Base-by-base conservation (phyloP, 1,140 invertebrate species). In the Drosophila suzukii region DNA sequence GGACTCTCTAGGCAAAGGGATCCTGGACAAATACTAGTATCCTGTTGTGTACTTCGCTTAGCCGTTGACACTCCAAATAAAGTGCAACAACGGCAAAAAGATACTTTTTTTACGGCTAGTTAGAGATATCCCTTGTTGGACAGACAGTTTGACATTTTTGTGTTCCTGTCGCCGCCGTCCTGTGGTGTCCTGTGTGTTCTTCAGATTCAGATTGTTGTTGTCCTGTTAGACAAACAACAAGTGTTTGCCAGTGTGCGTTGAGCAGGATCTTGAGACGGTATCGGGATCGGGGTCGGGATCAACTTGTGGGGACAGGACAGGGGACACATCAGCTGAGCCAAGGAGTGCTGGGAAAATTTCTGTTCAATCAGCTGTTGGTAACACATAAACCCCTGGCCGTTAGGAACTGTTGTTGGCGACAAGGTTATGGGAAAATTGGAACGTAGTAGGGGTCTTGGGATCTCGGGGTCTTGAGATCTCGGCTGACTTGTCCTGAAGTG, bases 1-100 rank as follows among this genome's bases (percentile, higher is more conserved):
- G 53, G 62, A 47, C 36, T 38, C 32, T 27, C 38, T 32, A 20
- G 49, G 56, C 68, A 53, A 61, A 49, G 55, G 80, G 60, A 75
- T 78, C 59, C 43, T 30, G 39, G 41, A 55, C 60, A 51, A 46
- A 49, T 47, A 73, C 72, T 77, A 86, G 80, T 84, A 84, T 86
- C 82, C 82, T 81, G 81, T 85, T 81, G 81, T 72, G 81, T 73
- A 67, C 68, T 80, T 83, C 72, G 66, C 71, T 81, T 55, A 41
- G 68, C 65, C 65, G 84, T 89, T 89, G 84, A 89, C 84, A 89
- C 85, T 89, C 81, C 65, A 89, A 89, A 75, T 89, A 88, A 88
- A 86, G 83, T 83, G 83, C 79, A 83, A 83, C 65, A 81, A 82
- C 71, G 39, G 76, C 68, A 70, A 63, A 82, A 67, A 76, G 79